A percentile compares a stretch with the other conserved stretches of the same genome.
Evolutionary conservation across 1,140 invertebrate species (phyloP).

Genomic region (Campoletis sonorensis): DNA sequence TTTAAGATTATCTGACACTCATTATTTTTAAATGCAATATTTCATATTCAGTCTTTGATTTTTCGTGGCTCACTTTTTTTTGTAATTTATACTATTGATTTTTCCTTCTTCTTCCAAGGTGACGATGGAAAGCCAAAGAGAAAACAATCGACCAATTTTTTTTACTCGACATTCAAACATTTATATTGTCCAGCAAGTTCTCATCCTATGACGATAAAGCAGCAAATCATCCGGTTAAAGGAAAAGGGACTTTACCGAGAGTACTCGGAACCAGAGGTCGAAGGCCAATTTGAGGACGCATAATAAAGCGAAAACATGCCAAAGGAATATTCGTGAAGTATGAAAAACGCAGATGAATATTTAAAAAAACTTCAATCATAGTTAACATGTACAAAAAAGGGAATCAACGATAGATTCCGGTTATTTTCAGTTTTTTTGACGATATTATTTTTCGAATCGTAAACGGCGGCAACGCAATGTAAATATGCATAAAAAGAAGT

Average conservation of each 20-base stretch:
- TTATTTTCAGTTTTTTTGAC: too few species aligned
- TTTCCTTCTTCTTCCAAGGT: background rate
- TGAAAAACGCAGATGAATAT: too few species aligned
- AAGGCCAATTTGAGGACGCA: slow-evolving; percentile 46
- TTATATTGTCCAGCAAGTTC: slow-evolving; percentile 6
- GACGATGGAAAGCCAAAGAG: background rate
- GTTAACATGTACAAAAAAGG: too few species aligned
- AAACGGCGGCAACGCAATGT: too few species aligned
- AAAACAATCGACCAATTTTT: background rate
- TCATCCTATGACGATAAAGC: slow-evolving; percentile 16
- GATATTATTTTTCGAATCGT: too few species aligned
- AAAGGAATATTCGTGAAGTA: too few species aligned
- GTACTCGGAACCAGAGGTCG: background rate
- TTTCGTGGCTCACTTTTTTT: background rate
- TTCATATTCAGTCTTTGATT: background rate
- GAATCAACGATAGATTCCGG: too few species aligned
- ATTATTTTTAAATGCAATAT: too few species aligned
- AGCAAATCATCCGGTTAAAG: background rate
- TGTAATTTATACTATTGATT: too few species aligned
- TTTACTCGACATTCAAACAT: background rate
- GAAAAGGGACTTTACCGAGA: slow-evolving; percentile 11
- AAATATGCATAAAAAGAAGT: too few species aligned
- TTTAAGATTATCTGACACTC: too few species aligned
- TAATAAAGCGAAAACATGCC: background rate
- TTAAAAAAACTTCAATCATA: too few species aligned